phyloP scores from a whole-genome alignment of 2,797 vertebrate species.

The Megalops cyprinoides region DNA sequence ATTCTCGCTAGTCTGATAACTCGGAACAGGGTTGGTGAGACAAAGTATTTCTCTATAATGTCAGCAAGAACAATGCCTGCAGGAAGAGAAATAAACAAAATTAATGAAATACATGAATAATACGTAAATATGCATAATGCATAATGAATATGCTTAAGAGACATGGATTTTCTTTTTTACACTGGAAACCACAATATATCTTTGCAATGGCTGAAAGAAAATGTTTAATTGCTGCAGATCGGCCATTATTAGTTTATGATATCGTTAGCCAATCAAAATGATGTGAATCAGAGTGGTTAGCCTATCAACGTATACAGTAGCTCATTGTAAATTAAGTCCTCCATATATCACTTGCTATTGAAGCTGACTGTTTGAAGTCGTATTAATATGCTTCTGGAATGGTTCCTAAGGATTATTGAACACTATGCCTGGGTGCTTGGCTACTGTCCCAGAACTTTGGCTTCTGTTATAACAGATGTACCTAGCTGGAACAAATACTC shows the following conservation, averaged over 20 bases:
- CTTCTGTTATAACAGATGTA: background rate
- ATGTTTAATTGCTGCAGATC: constrained; percentile 52
- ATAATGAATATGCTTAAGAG: constrained; percentile 57
- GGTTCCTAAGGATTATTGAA: background rate
- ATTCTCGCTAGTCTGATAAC: constrained; percentile 98
- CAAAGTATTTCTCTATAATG: constrained; percentile 98
- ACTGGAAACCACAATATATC: constrained; percentile 52
- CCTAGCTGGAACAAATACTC: background rate
- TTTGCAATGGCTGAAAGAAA: constrained; percentile 49
- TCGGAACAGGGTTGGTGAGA: constrained; percentile 95
- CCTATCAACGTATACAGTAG: constrained; percentile 55
- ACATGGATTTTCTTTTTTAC: background rate
- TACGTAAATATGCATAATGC: constrained; percentile 39
- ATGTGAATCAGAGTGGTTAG: constrained; percentile 66
- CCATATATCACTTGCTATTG: background rate
- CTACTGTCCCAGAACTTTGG: background rate
- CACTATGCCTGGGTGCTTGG: background rate
- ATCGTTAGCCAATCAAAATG: constrained; percentile 74
- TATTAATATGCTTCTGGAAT: background rate
- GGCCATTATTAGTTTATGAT: no score
- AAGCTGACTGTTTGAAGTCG: background rate
- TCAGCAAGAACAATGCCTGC: constrained; percentile 94
- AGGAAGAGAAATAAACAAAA: constrained; percentile 56
- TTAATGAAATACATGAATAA: constrained; percentile 42
- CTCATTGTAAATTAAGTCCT: no score